Base-by-base conservation (phyloP, 2,888 invertebrate species). In the Ctenicera cuprea region DNA sequence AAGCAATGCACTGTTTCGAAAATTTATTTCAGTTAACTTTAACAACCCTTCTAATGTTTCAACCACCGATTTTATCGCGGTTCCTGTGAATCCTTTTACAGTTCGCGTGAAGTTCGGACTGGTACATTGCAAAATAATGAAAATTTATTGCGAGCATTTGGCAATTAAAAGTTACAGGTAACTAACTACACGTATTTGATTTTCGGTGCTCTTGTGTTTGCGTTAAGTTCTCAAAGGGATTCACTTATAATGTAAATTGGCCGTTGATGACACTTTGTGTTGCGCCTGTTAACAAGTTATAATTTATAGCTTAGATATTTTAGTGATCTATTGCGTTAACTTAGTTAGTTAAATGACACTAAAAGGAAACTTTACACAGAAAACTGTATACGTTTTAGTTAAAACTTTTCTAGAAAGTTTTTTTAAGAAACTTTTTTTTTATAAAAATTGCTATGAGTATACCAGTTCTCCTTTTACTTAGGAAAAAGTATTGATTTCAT, bases 81-180 rank as follows among this genome's bases (percentile, higher is more conserved):
- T 22, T 45, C 50, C 50, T 22, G 50, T 50, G 22, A 12, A 50
- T 50, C 22, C 22, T 50, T 50, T 50, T 50, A 50, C 50, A 50
- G 22, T 50, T 50, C 22, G 22, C 22, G 50, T 30, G 22, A 54
- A 54, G 30, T 33, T 54, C 30, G n/a, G 43, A 9, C 14, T 22
- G 22, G 20, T 50, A 22, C 50, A 50, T 50, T 50, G 22, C 50
- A 50, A 54, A 33, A 30, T 54, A 33, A 54, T 54, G 54, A 54
- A 54, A 54, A 54, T 54, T 54, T 54, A 54, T 54, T 30, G 33
- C 54, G 14, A 30, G 14, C 33, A 30, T 54, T 54, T 54, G 33
- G 54, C 26, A 54, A 54, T 54, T 54, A 54, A 54, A 54, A 54
- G 54, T 54, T 54, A 33, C 54, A 26, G 54, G 54, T 30, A 54